phyloP scores from a whole-genome alignment of 2,888 invertebrate species.

The Timandra comae region DNA sequence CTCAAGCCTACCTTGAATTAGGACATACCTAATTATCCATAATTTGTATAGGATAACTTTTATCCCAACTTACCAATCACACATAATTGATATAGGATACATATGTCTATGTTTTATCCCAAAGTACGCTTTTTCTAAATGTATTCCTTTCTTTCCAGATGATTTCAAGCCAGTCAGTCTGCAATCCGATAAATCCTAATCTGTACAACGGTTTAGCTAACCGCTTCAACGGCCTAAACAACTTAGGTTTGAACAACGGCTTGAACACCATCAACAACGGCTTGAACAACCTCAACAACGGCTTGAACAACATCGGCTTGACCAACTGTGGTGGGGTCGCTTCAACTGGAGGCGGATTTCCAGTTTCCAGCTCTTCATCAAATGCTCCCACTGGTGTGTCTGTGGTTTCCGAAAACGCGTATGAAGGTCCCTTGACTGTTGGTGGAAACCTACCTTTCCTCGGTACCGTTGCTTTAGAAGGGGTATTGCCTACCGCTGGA shows the following conservation, averaged over 20 bases:
- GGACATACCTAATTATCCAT: too few species aligned
- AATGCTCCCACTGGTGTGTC: constrained; percentile 19
- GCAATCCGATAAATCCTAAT: too few species aligned
- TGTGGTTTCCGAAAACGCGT: constrained; percentile 20
- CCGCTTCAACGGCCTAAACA: constrained; percentile 4
- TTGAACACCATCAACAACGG: constrained; percentile 2
- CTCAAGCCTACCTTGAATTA: too few species aligned
- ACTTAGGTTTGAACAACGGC: constrained; percentile 6
- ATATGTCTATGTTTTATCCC: too few species aligned
- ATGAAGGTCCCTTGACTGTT: constrained; percentile 18
- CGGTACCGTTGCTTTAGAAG: constrained; percentile 20
- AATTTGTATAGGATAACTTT: too few species aligned
- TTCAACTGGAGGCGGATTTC: constrained; percentile 20
- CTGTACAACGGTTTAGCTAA: background rate
- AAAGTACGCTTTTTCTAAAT: too few species aligned
- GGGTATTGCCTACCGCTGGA: constrained; percentile 16
- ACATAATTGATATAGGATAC: too few species aligned
- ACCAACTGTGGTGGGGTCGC: constrained; percentile 9
- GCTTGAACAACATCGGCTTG: constrained; percentile 5
- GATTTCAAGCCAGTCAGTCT: background rate
- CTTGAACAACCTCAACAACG: constrained; percentile 2
- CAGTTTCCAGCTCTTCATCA: constrained; percentile 20
- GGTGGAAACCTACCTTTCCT: constrained; percentile 22
- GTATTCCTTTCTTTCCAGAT: constrained; percentile 1
- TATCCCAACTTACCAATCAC: too few species aligned